These are phyloP conservation scores for Lepidonotus clava DNA, from an alignment of 2,888 invertebrate species.

Conservation along the genomic window DNA sequence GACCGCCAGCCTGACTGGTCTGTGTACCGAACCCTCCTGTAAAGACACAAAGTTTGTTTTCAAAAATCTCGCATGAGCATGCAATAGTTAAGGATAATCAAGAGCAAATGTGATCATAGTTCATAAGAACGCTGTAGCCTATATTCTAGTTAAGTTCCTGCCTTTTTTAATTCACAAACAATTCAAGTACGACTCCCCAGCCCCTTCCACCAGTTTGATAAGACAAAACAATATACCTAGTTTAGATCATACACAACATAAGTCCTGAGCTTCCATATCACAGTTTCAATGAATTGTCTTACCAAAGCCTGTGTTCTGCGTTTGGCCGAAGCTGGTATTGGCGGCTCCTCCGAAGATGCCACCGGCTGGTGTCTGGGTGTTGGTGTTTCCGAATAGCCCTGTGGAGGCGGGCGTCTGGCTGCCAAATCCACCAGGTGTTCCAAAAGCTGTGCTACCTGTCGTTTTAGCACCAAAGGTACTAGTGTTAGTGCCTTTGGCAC, in stretches of 20 bases:
- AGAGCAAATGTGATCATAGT: too few relatives aligned
- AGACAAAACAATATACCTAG: too few relatives aligned
- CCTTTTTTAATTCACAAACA: too few relatives aligned
- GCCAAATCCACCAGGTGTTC: conserved; percentile 52
- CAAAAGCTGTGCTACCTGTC: conserved; percentile 44
- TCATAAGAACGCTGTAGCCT: too few relatives aligned
- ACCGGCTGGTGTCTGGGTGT: conserved; percentile 46
- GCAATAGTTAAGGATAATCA: too few relatives aligned
- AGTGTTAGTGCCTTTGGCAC: conserved; percentile 23
- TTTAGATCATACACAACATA: too few relatives aligned
- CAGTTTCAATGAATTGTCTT: conserved; percentile 47
- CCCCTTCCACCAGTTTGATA: too few relatives aligned
- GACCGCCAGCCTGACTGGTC: conserved; percentile 64
- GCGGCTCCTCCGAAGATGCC: conserved; percentile 53
- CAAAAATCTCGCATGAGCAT: too few relatives aligned
- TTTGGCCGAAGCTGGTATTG: conserved; percentile 38
- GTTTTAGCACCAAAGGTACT: conserved; percentile 55
- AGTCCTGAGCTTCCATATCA: neutral
- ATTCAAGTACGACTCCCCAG: too few relatives aligned
- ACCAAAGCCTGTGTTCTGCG: conserved; percentile 64
- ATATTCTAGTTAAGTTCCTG: too few relatives aligned
- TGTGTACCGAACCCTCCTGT: conserved; percentile 41
- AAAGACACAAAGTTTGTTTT: too few relatives aligned
- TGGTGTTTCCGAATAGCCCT: conserved; percentile 56
- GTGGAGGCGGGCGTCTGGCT: conserved; percentile 47